Evolutionary conservation across 2,888 invertebrate genomes (phyloP), one percentile per base, ranked within the genome.

Genomic region (Tenthredo livida): DNA sequence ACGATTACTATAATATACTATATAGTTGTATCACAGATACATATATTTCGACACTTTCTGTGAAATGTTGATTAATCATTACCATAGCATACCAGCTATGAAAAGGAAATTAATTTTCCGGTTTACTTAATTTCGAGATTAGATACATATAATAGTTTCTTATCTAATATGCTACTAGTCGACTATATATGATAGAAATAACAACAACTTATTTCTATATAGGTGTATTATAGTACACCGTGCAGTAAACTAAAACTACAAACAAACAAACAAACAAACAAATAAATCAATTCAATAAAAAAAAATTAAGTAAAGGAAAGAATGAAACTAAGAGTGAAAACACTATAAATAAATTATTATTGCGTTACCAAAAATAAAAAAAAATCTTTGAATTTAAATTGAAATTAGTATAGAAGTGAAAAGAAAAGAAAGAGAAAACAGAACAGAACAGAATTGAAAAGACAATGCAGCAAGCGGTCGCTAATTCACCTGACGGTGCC

Each of bases 401-500:
- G n/a, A 50, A 50, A n/a, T 50, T n/a, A 17, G n/a, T 33, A 33
- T 33, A 33, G 33, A 17, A 50, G 5, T 50, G 50, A 33, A 21
- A 40, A 12, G 15, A 75, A 43, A 40, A 21, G 40, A 61, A 61
- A 0, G 40, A 43, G 67, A n/a, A 1, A 15, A 67, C 5, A 12
- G 1, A n/a, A 0, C 12, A 65, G 6, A 29, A 7, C 43, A 47
- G 2, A 37, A 50, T 65, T 33, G 10, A 67, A 43, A 85, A 83
- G 83, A 88, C 85, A 87, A 90, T 92, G 90, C 91, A 91, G n/a
- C n/a, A 47, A 4, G 67, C 86, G 90, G 67, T 86, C 90, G 89
- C 75, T 12, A 87, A 89, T 84, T 89, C 92, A 84, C 90, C 92
- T 87, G 93, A 93, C 86, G 91, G 91, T 33, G 89, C 93, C 77